Conservation (phyloP, 2,888 invertebrate genomes). For the Scrobipalpa costella region DNA sequence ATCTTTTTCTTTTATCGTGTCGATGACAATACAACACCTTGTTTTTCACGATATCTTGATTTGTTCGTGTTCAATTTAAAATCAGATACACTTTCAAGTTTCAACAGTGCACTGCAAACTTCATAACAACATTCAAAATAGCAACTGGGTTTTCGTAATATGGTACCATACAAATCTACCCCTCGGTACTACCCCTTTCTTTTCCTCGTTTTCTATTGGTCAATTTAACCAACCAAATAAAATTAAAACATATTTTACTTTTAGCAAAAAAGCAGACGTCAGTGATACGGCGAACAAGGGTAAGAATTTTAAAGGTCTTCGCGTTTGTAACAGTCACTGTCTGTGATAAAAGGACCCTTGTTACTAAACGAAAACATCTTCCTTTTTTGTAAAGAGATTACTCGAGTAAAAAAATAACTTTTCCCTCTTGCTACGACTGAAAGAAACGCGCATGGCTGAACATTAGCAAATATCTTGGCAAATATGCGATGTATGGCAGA, state of each 20-base stretch:
- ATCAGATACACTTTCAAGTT: too few relatives aligned
- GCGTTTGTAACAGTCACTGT: constrained; percentile 47
- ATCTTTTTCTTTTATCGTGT: too few relatives aligned
- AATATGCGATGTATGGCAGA: constrained; percentile 6
- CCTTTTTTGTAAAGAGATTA: constrained; percentile 37
- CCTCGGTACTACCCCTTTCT: neutral
- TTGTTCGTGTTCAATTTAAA: too few relatives aligned
- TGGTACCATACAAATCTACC: too few relatives aligned
- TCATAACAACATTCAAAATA: too few relatives aligned
- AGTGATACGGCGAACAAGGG: constrained; percentile 47
- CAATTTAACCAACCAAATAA: neutral
- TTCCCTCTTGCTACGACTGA: constrained; percentile 7
- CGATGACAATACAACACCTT: too few relatives aligned
- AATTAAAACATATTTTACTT: constrained; percentile 28
- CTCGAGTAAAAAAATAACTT: constrained; percentile 34
- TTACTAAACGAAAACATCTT: constrained; percentile 37
- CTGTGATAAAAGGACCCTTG: constrained; percentile 55
- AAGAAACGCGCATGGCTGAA: constrained; percentile 12
- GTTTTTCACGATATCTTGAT: too few relatives aligned
- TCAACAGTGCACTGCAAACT: too few relatives aligned
- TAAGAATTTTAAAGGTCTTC: constrained; percentile 54
- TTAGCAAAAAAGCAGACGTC: constrained; percentile 35
- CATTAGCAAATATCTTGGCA: constrained; percentile 15
- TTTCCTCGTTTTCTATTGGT: neutral
- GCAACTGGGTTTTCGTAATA: too few relatives aligned